phyloP scores from a whole-genome alignment of 2,113 vertebrate species.

The Lepus europaeus region DNA sequence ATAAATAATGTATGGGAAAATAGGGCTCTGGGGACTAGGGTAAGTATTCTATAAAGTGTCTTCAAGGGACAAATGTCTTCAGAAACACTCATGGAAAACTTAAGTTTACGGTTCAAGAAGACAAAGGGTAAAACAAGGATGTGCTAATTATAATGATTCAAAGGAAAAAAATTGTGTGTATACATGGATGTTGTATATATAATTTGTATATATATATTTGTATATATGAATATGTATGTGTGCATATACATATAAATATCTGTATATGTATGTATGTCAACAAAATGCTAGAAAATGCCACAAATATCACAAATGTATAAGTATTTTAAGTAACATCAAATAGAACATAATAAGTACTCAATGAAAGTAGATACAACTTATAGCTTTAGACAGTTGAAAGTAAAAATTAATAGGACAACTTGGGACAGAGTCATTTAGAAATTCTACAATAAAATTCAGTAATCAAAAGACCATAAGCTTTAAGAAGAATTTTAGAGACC shows the following conservation, averaged over 20 bases:
- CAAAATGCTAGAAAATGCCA: background rate
- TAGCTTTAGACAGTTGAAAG: background rate
- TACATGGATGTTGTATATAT: background rate
- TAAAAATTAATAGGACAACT: slow-evolving; percentile 35
- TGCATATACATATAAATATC: too few species aligned
- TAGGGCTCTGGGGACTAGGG: background rate
- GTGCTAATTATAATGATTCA: background rate
- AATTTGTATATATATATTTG: too few species aligned
- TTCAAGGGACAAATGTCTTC: background rate
- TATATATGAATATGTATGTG: too few species aligned
- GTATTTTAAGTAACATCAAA: background rate
- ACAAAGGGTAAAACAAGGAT: background rate
- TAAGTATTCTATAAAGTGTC: background rate
- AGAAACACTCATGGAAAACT: slow-evolving; percentile 8
- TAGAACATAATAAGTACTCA: background rate
- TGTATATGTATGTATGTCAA: background rate
- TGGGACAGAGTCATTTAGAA: background rate
- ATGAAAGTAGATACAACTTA: background rate
- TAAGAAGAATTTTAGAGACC: background rate
- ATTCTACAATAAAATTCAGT: slow-evolving; percentile 20
- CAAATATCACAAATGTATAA: background rate
- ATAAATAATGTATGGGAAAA: background rate
- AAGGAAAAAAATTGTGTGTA: background rate
- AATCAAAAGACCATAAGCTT: background rate
- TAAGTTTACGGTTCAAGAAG: background rate